Evolutionary conservation across 2,888 invertebrate species (phyloP).

Genomic region (Zonitis immaculata): DNA sequence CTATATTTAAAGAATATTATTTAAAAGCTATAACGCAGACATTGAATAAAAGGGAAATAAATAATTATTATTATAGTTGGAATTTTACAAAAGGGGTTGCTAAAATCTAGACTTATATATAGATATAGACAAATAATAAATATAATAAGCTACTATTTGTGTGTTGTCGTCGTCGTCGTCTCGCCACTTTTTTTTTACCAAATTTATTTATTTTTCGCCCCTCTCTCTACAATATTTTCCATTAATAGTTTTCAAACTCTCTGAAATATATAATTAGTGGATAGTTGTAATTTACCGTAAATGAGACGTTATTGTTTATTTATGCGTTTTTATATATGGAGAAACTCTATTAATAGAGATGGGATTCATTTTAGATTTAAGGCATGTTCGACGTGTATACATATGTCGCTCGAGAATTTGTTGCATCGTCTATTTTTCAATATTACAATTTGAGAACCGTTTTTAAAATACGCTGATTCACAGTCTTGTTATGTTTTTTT

Average conservation of each 20-base stretch:
- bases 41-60: too few relatives aligned
- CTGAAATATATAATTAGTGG: too few relatives aligned
- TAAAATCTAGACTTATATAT: background rate
- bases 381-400: slow-evolving; percentile 10
- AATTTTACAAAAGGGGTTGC: background rate
- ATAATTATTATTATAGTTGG: too few relatives aligned
- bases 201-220: too few relatives aligned
- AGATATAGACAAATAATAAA: too few relatives aligned
- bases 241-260: too few relatives aligned
- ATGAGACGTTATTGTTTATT: slow-evolving; percentile 19
- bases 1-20: background rate
- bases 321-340: slow-evolving; percentile 25
- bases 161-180: too few relatives aligned
- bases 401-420: too few relatives aligned
- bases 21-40: too few relatives aligned
- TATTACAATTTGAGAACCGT: background rate
- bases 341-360: slow-evolving; percentile 35
- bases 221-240: too few relatives aligned
- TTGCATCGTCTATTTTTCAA: background rate
- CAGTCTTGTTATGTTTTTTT: background rate
- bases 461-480: background rate
- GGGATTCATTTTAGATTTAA: slow-evolving; percentile 24
- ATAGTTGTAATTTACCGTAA: slow-evolving; percentile 1
- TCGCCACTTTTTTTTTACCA: too few relatives aligned
- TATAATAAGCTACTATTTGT: too few relatives aligned